Conservation (phyloP, 1,140 invertebrate species). For the Halictus rubicundus region DNA sequence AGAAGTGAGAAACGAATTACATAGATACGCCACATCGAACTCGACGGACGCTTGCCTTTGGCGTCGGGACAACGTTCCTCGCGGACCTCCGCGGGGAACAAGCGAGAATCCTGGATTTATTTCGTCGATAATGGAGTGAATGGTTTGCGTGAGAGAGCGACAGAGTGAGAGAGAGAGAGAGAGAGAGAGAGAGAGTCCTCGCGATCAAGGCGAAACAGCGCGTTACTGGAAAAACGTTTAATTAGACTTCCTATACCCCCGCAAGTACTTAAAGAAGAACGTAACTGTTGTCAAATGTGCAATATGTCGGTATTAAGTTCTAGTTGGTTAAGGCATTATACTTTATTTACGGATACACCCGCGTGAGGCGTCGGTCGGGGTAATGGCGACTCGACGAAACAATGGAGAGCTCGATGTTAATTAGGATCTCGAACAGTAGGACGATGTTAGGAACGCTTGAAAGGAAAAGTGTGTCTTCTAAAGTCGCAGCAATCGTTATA, state of each 20-base stretch:
- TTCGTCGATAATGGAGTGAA: conserved; percentile 25
- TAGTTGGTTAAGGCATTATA: conserved; percentile 74
- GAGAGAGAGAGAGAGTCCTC: background rate
- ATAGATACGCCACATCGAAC: conserved; percentile 51
- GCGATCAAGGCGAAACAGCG: conserved; percentile 7
- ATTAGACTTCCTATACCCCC: conserved; percentile 75
- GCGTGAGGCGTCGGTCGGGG: conserved; percentile 41
- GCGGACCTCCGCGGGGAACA: background rate
- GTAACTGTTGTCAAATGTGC: conserved; percentile 81
- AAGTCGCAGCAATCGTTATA: too few species aligned
- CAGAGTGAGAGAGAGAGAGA: too few species aligned
- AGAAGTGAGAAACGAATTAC: conserved; percentile 30
- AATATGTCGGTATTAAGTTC: conserved; percentile 79
- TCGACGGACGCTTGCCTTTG: background rate
- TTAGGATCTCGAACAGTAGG: background rate
- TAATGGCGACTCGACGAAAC: conserved; percentile 19
- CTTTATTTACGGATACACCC: conserved; percentile 69
- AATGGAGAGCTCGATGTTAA: background rate
- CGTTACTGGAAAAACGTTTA: conserved; percentile 54
- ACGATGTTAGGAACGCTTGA: too few species aligned
- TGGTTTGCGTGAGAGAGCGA: background rate
- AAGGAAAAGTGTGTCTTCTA: too few species aligned
- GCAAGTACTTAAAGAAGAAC: conserved; percentile 75
- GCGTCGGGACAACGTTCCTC: background rate
- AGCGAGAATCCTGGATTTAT: background rate